These are phyloP conservation scores for Myripristis jacobus DNA, from an alignment of 2,797 vertebrate species.

Conservation along the genomic window DNA sequence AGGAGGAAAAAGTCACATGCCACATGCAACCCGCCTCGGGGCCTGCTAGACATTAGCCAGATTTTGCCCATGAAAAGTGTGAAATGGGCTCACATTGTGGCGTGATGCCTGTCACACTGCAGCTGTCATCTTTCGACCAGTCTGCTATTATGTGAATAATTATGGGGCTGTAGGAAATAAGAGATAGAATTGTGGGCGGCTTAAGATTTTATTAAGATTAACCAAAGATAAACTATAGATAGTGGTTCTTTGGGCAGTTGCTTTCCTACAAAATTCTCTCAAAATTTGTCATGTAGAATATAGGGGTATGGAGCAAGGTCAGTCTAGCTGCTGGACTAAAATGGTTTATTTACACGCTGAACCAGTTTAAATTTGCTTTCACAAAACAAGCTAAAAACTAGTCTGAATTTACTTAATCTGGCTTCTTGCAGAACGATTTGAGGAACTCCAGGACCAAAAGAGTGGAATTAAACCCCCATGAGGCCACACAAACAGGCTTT, in stretches of 20 bases:
- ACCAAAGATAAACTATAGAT: neutral
- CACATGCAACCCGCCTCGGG: neutral
- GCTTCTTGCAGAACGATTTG: neutral
- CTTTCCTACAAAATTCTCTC: too few species aligned
- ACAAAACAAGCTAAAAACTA: too few species aligned
- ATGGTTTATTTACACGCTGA: neutral
- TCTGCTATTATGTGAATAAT: constrained; percentile 5
- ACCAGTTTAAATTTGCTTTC: neutral
- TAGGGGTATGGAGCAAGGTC: neutral
- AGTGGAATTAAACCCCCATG: too few species aligned
- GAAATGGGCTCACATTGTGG: constrained; percentile 25
- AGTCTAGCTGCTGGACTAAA: neutral
- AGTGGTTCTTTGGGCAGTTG: neutral
- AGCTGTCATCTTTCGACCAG: constrained; percentile 13
- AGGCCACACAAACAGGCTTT: too few species aligned
- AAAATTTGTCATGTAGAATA: neutral
- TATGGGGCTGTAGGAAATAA: neutral
- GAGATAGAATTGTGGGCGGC: neutral
- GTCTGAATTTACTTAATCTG: neutral
- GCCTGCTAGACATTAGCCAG: neutral
- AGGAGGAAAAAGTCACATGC: neutral
- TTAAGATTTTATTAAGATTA: too few species aligned
- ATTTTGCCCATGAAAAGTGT: constrained; percentile 17
- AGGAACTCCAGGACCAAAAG: too few species aligned
- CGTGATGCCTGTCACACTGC: constrained; percentile 2